These are phyloP conservation scores for Polydrusus tereticollis DNA, from an alignment of 2,888 invertebrate genomes.

Conservation along the genomic window DNA sequence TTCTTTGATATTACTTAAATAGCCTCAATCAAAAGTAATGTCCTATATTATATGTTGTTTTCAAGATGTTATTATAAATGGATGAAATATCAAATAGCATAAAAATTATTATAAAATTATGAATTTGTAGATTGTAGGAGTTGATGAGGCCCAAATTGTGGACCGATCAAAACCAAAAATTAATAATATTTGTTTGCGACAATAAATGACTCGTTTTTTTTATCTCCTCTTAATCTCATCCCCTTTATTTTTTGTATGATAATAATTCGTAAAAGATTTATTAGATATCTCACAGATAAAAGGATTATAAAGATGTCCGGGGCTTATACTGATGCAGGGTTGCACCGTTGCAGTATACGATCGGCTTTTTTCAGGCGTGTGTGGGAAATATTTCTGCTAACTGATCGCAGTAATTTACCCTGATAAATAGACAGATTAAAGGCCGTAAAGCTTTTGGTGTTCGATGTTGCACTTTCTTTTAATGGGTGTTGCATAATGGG, in stretches of 20 bases:
- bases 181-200: too few species aligned
- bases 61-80: too few species aligned
- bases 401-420: conserved; percentile 27
- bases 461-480: background rate
- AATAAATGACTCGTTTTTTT: too few species aligned
- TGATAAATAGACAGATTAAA: conserved; percentile 23
- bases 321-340: conserved; percentile 12
- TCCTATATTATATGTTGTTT: too few species aligned
- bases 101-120: too few species aligned
- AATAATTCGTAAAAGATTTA: conserved; percentile 31
- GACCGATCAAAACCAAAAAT: too few species aligned
- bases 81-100: too few species aligned
- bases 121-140: too few species aligned
- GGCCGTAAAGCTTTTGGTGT: conserved; percentile 4
- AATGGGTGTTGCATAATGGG: background rate
- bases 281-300: conserved; percentile 32
- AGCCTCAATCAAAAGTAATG: too few species aligned
- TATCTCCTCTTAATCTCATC: too few species aligned
- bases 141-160: too few species aligned
- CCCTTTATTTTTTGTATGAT: conserved; percentile 22
- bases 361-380: conserved; percentile 22
- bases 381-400: conserved; percentile 37
- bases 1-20: background rate
- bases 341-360: conserved; percentile 17
- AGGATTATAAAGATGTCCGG: conserved; percentile 34